A percentile compares a stretch with the other conserved stretches of the same genome.
phyloP scores from a whole-genome alignment of 2,888 invertebrate genomes.

The Junonia oenone region DNA sequence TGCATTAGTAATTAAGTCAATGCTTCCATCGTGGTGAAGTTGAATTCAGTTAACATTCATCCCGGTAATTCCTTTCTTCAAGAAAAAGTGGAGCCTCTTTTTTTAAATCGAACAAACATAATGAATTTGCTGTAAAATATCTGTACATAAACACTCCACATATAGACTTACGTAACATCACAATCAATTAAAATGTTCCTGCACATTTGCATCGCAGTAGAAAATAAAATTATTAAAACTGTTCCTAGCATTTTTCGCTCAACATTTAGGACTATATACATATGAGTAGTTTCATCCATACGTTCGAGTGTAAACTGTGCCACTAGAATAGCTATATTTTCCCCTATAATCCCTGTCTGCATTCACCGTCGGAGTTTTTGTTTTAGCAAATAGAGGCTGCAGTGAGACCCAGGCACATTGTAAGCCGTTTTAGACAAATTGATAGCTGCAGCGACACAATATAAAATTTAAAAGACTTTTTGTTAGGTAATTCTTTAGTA shows the following conservation, averaged over 20 bases:
- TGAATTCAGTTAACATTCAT: no score
- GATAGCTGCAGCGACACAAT: conserved; percentile 2
- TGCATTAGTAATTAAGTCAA: no score
- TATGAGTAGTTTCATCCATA: background rate
- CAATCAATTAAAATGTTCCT: no score
- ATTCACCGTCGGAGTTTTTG: conserved; percentile 11
- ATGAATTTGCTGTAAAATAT: no score
- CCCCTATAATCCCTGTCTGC: conserved; percentile 9
- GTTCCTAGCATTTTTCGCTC: background rate
- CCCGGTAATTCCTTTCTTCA: no score
- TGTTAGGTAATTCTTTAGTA: background rate
- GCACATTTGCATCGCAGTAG: no score
- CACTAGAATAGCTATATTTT: conserved; percentile 1
- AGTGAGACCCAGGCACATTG: conserved; percentile 11
- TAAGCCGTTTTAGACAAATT: conserved; percentile 6
- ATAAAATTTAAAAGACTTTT: conserved; percentile 2
- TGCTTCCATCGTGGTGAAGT: no score
- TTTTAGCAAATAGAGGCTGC: conserved; percentile 11
- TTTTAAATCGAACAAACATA: no score
- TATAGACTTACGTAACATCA: no score
- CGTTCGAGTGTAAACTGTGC: conserved; percentile 2
- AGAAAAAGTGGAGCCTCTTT: no score
- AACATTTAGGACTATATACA: background rate
- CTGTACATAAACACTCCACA: no score
- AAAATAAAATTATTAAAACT: no score